Conservation (phyloP, 2,888 invertebrate genomes). For the Ophion obscuratus region DNA sequence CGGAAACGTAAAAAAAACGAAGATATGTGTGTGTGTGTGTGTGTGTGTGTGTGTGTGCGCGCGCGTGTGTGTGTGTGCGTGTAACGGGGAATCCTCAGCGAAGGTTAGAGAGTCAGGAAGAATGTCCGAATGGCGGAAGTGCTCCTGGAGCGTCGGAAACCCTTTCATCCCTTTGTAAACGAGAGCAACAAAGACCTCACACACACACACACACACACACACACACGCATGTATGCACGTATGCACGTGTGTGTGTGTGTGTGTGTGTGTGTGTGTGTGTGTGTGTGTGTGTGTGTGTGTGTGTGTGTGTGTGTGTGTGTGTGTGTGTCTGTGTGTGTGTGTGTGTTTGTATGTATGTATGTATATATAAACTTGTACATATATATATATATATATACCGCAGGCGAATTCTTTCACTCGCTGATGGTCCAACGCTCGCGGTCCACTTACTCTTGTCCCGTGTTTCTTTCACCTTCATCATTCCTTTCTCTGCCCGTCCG, state of each 20-base stretch:
- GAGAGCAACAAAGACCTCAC: slow-evolving; percentile 33
- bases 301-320: too few relatives aligned
- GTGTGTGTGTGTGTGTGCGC: too few relatives aligned
- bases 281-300: too few relatives aligned
- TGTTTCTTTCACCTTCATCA: slow-evolving; percentile 22
- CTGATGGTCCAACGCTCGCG: slow-evolving; percentile 35
- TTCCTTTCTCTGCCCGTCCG: slow-evolving; percentile 35
- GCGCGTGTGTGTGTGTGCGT: too few relatives aligned
- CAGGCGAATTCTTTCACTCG: slow-evolving; percentile 45
- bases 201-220: background rate
- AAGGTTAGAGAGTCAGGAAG: slow-evolving; percentile 38
- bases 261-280: too few relatives aligned
- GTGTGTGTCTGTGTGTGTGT: too few relatives aligned
- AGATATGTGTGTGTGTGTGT: background rate
- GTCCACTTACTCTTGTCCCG: slow-evolving; percentile 46
- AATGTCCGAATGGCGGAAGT: slow-evolving; percentile 64
- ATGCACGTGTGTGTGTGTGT: too few relatives aligned
- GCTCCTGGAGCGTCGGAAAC: slow-evolving; percentile 64
- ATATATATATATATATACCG: background rate
- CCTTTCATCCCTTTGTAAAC: slow-evolving; percentile 69
- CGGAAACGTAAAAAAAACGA: slow-evolving; percentile 12
- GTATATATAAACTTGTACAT: too few relatives aligned
- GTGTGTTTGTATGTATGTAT: background rate
- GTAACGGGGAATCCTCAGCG: slow-evolving; percentile 21
- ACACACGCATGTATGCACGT: too few relatives aligned